Conservation (phyloP, 2,888 invertebrate genomes). For the Megastigmus dorsalis region DNA sequence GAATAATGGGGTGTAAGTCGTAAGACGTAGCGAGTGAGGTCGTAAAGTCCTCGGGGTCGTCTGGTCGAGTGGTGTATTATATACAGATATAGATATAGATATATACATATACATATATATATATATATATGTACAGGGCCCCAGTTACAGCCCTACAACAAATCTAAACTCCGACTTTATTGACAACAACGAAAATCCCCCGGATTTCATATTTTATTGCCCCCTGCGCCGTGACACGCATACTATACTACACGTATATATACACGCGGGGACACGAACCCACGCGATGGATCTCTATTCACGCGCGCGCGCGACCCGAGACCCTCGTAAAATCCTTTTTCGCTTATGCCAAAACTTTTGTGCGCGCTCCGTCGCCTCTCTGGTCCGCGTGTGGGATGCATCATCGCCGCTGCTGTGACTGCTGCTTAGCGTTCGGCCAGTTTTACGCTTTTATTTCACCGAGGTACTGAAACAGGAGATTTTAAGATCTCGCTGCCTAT, state of each 20-base stretch:
- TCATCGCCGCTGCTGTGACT: too few relatives aligned
- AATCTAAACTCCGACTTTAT: constrained; percentile 60
- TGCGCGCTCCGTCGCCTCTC: background rate
- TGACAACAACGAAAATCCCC: constrained; percentile 59
- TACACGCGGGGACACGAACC: too few relatives aligned
- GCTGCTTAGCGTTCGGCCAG: too few relatives aligned
- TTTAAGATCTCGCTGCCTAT: background rate
- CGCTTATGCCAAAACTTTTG: constrained; percentile 1
- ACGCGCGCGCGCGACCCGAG: background rate
- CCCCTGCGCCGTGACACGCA: constrained; percentile 15
- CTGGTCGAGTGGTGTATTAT: too few relatives aligned
- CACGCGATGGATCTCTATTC: too few relatives aligned
- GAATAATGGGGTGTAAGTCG: constrained; percentile 18
- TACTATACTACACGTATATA: too few relatives aligned
- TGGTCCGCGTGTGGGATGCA: too few relatives aligned
- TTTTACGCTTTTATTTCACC: constrained; percentile 9
- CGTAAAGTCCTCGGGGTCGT: constrained; percentile 16
- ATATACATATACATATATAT: too few relatives aligned
- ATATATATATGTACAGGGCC: too few relatives aligned
- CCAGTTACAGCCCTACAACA: constrained; percentile 51
- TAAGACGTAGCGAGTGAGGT: background rate
- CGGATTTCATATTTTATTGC: constrained; percentile 62
- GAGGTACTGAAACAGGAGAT: too few relatives aligned
- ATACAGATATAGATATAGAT: too few relatives aligned
- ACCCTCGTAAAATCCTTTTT: constrained; percentile 33